Evolutionary conservation across 2,113 vertebrate genomes (phyloP).

Genomic region (Actinemys pallida): DNA sequence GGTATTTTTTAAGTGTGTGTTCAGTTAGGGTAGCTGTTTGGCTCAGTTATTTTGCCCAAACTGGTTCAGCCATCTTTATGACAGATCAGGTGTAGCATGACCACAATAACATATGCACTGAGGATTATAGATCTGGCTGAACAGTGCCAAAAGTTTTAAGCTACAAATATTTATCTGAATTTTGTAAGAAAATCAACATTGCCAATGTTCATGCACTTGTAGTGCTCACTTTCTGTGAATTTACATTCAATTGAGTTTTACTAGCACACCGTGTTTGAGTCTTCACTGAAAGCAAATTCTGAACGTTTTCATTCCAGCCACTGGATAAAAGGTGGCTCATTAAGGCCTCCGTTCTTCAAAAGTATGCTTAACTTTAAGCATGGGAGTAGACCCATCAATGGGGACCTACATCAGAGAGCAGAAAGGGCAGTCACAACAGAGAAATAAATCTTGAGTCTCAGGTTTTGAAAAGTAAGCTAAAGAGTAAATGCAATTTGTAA

Average conservation of each 20-base stretch:
- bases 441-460: background rate
- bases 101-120: background rate
- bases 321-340: conserved; percentile 13
- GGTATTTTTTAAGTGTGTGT: background rate
- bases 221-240: background rate
- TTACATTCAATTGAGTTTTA: conserved; percentile 31
- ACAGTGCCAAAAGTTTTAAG: conserved; percentile 7
- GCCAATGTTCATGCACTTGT: background rate
- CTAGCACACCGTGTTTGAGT: background rate
- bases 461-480: background rate
- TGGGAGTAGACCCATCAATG: background rate
- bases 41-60: background rate
- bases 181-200: conserved; percentile 1
- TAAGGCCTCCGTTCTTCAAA: background rate
- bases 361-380: background rate
- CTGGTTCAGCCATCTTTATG: background rate
- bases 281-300: conserved; percentile 16
- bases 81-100: background rate
- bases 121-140: background rate
- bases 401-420: background rate
- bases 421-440: background rate
- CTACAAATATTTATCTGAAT: background rate
- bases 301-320: conserved; percentile 1
- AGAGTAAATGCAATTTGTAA: background rate
- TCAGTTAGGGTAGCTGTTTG: background rate